A percentile compares a stretch with the other conserved stretches of the same genome.
Evolutionary conservation across 2,113 vertebrate genomes (phyloP).

Genomic region (Tamias sibiricus): DNA sequence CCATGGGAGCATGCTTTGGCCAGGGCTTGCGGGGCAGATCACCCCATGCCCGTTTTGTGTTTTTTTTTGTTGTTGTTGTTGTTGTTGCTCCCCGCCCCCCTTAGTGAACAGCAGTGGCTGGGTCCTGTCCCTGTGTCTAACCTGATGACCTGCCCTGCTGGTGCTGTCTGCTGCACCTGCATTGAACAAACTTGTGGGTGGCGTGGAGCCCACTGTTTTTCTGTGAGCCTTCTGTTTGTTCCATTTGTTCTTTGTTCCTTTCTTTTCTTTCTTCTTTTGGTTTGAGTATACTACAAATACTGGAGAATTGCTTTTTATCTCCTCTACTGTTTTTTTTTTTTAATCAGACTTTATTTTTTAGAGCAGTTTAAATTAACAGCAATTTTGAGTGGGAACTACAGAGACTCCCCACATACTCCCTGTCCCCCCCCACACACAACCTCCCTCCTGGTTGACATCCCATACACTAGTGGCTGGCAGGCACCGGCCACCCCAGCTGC

Average conservation of each 20-base stretch:
- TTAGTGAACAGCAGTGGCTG: neutral
- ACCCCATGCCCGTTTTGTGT: neutral
- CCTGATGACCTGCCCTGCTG: rapidly evolving
- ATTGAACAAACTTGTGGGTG: neutral
- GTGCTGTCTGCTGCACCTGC: neutral
- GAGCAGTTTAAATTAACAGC: neutral
- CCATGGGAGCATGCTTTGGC: neutral
- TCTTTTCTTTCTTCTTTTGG: neutral
- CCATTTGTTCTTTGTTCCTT: neutral
- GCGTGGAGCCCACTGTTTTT: neutral
- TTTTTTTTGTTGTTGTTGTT: neutral
- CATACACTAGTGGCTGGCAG: neutral
- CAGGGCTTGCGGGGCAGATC: neutral
- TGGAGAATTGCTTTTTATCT: neutral
- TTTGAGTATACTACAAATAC: no score
- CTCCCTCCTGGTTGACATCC: neutral
- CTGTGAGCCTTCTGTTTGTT: neutral
- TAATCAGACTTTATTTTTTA: neutral
- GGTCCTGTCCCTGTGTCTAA: neutral
- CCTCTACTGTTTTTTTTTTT: neutral
- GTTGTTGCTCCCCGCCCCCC: neutral
- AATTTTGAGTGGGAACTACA: neutral
- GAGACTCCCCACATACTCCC: neutral
- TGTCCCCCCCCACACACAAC: neutral
- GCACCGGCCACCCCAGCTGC: no score